phyloP scores from a whole-genome alignment of 2,888 invertebrate genomes.

The Eupithecia vulgata region DNA sequence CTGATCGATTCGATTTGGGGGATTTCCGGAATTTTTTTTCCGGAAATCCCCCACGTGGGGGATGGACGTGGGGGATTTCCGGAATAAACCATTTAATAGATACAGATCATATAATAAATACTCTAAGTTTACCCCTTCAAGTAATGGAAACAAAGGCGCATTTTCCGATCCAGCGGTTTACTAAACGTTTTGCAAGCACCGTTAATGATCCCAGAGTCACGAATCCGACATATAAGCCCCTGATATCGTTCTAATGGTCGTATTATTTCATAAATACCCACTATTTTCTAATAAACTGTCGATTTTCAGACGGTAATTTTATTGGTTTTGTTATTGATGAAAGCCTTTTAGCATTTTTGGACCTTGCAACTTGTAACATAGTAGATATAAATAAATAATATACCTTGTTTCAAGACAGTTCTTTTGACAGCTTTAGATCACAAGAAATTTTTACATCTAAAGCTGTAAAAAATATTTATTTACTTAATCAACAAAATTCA shows the following conservation, averaged over 20 bases:
- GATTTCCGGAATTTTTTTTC: too few relatives aligned
- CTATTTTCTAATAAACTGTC: conserved; percentile 47
- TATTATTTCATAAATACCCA: conserved; percentile 58
- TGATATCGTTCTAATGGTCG: conserved; percentile 54
- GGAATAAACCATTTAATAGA: too few relatives aligned
- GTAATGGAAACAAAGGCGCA: conserved; percentile 46
- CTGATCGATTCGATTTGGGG: too few relatives aligned
- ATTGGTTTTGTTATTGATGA: conserved; percentile 24
- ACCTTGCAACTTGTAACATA: background rate
- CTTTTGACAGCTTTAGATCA: too few relatives aligned
- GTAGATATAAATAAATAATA: too few relatives aligned
- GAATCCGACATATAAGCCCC: conserved; percentile 58
- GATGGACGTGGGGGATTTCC: too few relatives aligned
- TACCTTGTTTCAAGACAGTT: too few relatives aligned
- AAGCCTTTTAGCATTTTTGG: background rate
- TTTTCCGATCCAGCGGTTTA: conserved; percentile 54
- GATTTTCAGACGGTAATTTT: conserved; percentile 29
- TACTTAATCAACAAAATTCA: too few relatives aligned
- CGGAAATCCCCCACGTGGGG: too few relatives aligned
- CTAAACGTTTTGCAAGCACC: conserved; percentile 60
- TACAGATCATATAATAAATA: too few relatives aligned
- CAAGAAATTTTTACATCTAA: too few relatives aligned
- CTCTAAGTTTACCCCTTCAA: background rate
- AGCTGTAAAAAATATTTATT: too few relatives aligned
- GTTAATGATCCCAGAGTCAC: conserved; percentile 59